Evolutionary conservation across 2,888 invertebrate species (phyloP), one percentile per base, ranked within the genome.

Genomic region (Phania funesta): DNA sequence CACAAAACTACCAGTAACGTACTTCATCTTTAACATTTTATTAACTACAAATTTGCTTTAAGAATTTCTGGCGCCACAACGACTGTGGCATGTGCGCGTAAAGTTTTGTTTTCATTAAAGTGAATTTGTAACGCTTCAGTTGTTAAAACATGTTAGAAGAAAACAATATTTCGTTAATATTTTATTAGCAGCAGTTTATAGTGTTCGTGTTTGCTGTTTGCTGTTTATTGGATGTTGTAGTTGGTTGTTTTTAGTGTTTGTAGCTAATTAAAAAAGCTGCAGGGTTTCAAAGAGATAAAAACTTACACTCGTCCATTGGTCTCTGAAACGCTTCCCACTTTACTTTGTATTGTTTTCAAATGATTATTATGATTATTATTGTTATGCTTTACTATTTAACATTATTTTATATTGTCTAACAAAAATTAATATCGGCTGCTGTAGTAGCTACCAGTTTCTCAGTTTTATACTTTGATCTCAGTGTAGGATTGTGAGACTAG

Each of bases 241-340:
- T 73, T 38, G 44, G 26, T 13, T 18, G 16, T 73, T 38, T 32
- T 60, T 58, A 18, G 11, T 54, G 60, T 70, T 60, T 20, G 58
- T 79, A 71, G 80, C 81, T 84, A 84, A 84, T 84, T 84, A 84
- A 84, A 84, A 84, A 84, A 84, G 81, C 84, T 84, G 80, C 83
- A 83, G 84, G 84, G 83, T 74, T 73, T 74, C 83, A 74, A 46
- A 62, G 11, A n/a, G 11, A 6, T n/a, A 16, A 62, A 44, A 24
- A 48, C 41, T 22, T 18, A 7, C 20, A 29, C 41, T 48, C 56
- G 50, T 32, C 16, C 52, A n/a, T 35, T 64, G 70, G n/a, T 48
- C 26, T 50, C 58, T 29, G 48, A 24, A 46, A 35, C 32, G 16
- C 20, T 50, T 54, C 32, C 29, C 35, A 16, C n/a, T 2, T 22